Base-by-base conservation (phyloP, 1,140 invertebrate genomes). In the Telenomus remus region DNA sequence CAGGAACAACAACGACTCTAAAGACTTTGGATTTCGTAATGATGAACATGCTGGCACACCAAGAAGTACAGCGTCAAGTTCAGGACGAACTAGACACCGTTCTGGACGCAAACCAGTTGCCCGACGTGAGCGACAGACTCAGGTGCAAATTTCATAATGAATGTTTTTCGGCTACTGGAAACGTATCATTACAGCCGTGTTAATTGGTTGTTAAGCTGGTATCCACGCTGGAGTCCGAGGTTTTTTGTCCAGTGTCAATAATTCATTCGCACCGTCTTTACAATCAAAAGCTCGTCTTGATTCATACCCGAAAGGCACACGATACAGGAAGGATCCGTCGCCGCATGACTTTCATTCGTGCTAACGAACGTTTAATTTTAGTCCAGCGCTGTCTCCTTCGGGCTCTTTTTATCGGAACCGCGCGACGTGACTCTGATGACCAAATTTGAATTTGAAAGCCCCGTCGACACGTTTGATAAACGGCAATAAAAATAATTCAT, bases 1-100 rank as follows among this genome's bases (percentile, higher is more conserved):
- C 92, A 2, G 93, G 93, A 6, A 90, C 90, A 0, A 89, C 91
- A 60, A 96, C 94, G 0, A 96, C 94, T 0, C 91, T 93, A 39
- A 91, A 89, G 33, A 91, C 92, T 0, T 79, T 96, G 3, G 91
- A 92, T 65, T 94, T 95, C 85, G 89, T 91, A 0, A 86, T 96
- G 33, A 87, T 95, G 39, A 88, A 90, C n/a, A 90, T 94, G 79
- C 83, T 93, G 0, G 82, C 92, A 43, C 83, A 94, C 65, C 89
- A 90, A 59, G 89, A 92, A 13, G 85, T 94, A 1, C 95, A 96
- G 82, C 75, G 86, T 0, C 91, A 91, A 79, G 82, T 95, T 0
- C 91, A 91, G 13, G 75, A 90, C 0, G 93, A 95, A 83, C 89
- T 96, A 12, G 89, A 91, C 16, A 78, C 81, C 0, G 85, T 89